Evolutionary conservation across 2,888 invertebrate species (phyloP).

Genomic region (Diarsia rubi): DNA sequence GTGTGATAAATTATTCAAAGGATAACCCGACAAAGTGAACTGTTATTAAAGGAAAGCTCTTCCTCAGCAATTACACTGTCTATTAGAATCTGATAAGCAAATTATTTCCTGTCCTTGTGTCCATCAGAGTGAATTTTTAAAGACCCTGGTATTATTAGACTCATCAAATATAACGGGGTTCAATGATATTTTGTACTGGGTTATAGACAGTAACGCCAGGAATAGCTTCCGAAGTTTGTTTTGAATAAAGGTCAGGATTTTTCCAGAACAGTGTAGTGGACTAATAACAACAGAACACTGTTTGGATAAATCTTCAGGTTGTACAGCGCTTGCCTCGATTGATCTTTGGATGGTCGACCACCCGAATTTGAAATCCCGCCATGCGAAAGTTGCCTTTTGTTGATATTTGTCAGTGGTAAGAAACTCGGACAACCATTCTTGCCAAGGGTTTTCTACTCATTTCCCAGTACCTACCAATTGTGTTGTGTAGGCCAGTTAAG

Average conservation of each 20-base stretch:
- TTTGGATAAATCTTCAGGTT: too few relatives aligned
- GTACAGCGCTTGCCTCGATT: too few relatives aligned
- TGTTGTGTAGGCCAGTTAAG: too few relatives aligned
- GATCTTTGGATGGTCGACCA: too few relatives aligned
- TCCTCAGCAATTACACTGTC: background rate
- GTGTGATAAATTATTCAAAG: background rate
- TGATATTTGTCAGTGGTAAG: too few relatives aligned
- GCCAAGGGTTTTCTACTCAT: too few relatives aligned
- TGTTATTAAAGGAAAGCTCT: background rate
- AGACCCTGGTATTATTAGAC: background rate
- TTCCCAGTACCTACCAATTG: too few relatives aligned
- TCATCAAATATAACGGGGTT: constrained; percentile 28
- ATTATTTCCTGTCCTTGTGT: constrained; percentile 7
- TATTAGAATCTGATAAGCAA: background rate
- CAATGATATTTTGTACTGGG: background rate
- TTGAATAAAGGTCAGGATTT: background rate
- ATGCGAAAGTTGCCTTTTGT: too few relatives aligned
- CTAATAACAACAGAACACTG: too few relatives aligned
- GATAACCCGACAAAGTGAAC: background rate
- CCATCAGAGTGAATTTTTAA: constrained; percentile 26
- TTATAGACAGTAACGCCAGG: constrained; percentile 16
- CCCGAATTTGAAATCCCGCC: too few relatives aligned
- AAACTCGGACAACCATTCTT: too few relatives aligned
- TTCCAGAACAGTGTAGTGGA: background rate
- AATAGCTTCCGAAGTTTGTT: background rate